phyloP scores from a whole-genome alignment of 2,888 invertebrate genomes.

The Amiota communis region DNA sequence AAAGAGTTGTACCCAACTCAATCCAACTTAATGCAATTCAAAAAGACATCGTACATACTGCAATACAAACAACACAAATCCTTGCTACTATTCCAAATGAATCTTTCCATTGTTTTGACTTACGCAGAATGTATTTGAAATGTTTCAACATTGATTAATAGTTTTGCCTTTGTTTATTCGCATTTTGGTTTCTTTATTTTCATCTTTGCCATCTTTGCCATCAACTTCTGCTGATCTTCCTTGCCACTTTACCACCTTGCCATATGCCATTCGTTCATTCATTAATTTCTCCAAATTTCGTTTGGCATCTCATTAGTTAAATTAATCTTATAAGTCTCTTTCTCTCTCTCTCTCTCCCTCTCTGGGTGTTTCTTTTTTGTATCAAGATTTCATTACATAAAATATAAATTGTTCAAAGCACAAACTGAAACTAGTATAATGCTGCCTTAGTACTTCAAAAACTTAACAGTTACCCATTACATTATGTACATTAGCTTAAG shows the following conservation, averaged over 20 bases:
- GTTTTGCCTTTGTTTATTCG: constrained; percentile 51
- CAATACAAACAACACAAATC: no score
- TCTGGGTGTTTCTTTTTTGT: background rate
- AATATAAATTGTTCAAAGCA: no score
- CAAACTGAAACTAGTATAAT: no score
- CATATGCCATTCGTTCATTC: no score
- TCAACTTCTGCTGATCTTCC: no score
- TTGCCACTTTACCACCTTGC: no score
- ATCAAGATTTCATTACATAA: background rate
- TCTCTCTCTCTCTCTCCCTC: background rate
- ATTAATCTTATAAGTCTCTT: background rate
- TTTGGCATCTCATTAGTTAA: no score
- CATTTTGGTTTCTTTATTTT: constrained; percentile 6
- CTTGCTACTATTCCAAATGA: no score
- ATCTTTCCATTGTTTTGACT: constrained; percentile 28
- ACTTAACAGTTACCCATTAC: no score
- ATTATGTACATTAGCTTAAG: no score
- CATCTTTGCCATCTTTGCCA: no score
- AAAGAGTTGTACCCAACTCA: background rate
- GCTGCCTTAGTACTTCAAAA: no score
- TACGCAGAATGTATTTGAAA: constrained; percentile 62
- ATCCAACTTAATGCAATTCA: background rate
- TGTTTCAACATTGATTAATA: constrained; percentile 68
- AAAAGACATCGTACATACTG: background rate
- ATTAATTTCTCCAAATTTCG: background rate